phyloP scores from a whole-genome alignment of 2,797 vertebrate species.

The Myoxocephalus aenaeus region DNA sequence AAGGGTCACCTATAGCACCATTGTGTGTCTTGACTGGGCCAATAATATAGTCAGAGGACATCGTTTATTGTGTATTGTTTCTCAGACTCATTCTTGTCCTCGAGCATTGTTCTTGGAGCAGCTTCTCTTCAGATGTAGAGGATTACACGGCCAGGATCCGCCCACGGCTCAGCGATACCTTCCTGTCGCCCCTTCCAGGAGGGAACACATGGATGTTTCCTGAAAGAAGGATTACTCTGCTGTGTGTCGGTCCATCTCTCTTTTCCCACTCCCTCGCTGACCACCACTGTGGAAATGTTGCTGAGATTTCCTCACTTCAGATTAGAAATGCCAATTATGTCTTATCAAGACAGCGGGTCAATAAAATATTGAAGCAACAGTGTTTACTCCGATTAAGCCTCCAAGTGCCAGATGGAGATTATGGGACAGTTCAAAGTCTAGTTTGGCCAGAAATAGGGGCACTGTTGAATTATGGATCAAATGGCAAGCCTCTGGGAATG shows the following conservation, averaged over 20 bases:
- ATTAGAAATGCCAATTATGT: constrained; percentile 81
- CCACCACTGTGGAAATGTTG: constrained; percentile 47
- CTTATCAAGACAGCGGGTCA: constrained; percentile 79
- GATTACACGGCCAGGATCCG: constrained; percentile 55
- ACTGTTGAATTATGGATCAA: constrained; percentile 83
- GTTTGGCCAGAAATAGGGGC: constrained; percentile 75
- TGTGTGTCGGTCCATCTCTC: constrained; percentile 39
- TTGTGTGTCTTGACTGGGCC: neutral
- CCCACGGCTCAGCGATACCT: constrained; percentile 51
- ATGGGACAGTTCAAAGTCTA: constrained; percentile 78
- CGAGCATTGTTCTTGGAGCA: constrained; percentile 51
- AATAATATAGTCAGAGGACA: neutral
- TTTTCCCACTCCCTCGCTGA: constrained; percentile 14
- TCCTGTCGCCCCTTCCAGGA: constrained; percentile 45
- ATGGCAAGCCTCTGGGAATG: constrained; percentile 73
- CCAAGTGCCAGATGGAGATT: constrained; percentile 82
- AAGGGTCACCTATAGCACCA: constrained; percentile 10
- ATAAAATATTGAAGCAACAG: constrained; percentile 82
- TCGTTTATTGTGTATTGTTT: constrained; percentile 39
- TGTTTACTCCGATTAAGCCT: constrained; percentile 81
- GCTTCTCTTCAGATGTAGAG: constrained; percentile 58
- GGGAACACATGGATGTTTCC: constrained; percentile 48
- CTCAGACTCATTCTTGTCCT: constrained; percentile 20
- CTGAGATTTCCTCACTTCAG: constrained; percentile 68
- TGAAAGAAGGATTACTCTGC: constrained; percentile 60